Conservation (phyloP, 2,888 invertebrate species). For the Caenorhabditis panamensis region DNA sequence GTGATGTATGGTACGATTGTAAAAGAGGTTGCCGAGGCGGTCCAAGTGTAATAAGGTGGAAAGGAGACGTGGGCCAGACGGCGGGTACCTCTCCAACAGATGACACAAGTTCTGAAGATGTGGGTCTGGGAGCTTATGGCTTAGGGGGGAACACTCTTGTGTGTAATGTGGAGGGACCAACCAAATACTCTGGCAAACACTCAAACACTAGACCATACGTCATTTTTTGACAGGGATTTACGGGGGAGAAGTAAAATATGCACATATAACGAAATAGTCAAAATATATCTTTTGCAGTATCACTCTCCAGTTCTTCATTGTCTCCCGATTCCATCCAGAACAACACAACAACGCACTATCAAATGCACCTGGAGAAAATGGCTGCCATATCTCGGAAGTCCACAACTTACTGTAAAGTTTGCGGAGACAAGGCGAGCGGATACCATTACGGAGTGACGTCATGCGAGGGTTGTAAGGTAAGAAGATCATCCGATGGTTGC, state of each 20-base stretch:
- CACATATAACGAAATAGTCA: constrained; percentile 1
- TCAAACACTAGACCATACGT: constrained; percentile 5
- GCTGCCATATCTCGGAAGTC: constrained; percentile 17
- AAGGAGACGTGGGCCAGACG: constrained; percentile 36
- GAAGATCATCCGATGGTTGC: constrained; percentile 52
- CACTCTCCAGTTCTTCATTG: constrained; percentile 41
- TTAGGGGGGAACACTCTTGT: background rate
- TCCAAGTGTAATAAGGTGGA: constrained; percentile 17
- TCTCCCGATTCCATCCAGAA: constrained; percentile 33
- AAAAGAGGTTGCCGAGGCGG: constrained; percentile 44
- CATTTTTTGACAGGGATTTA: constrained; percentile 17
- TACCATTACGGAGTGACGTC: constrained; percentile 99
- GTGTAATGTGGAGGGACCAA: constrained; percentile 19
- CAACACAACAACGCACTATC: constrained; percentile 4
- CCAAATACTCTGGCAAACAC: constrained; percentile 15
- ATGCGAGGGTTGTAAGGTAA: constrained; percentile 97
- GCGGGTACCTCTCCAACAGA: constrained; percentile 11
- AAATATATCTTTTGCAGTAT: constrained; percentile 34
- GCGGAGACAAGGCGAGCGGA: constrained; percentile 95
- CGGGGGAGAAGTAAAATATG: background rate
- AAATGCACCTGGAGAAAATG: constrained; percentile 1
- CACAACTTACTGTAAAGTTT: constrained; percentile 86
- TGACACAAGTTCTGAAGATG: constrained; percentile 35
- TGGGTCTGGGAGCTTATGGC: constrained; percentile 15
- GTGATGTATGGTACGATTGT: constrained; percentile 40